Conservation (phyloP, 1,140 invertebrate genomes). For the Mactra quadrangularis region DNA sequence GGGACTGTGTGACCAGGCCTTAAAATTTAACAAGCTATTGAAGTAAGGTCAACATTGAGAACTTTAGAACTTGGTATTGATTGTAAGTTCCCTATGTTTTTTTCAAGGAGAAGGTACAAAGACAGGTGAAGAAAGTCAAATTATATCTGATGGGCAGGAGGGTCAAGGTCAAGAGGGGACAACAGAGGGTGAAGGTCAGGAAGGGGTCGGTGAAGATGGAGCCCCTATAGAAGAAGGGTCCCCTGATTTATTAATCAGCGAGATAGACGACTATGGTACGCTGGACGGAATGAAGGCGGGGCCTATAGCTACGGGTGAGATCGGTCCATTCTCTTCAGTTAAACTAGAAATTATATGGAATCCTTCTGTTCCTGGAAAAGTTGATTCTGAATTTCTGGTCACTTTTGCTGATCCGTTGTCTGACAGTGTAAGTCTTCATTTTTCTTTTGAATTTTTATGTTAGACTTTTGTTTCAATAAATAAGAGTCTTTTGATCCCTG, state of each 20-base stretch:
- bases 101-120: conserved; percentile 29
- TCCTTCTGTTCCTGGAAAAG: conserved; percentile 80
- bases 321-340: conserved; percentile 81
- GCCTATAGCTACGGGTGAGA: conserved; percentile 70
- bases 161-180: conserved; percentile 9
- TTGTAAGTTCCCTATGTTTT: too few relatives aligned
- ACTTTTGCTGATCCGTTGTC: conserved; percentile 79
- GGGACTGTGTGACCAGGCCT: too few relatives aligned
- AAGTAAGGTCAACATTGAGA: too few relatives aligned
- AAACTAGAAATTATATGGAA: conserved; percentile 83
- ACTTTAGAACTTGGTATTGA: too few relatives aligned
- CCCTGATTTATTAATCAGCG: conserved; percentile 73
- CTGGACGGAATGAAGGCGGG: conserved; percentile 81
- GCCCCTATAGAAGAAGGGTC: conserved; percentile 41
- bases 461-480: too few relatives aligned
- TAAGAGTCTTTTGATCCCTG: too few relatives aligned
- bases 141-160: conserved; percentile 37
- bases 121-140: conserved; percentile 41
- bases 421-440: conserved; percentile 80
- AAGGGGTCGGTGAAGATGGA: conserved; percentile 12
- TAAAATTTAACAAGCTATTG: too few relatives aligned
- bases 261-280: conserved; percentile 77
- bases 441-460: background rate
- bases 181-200: conserved; percentile 17
- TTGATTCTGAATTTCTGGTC: conserved; percentile 79